Percentiles rank a stretch among this genome's conserved stretches.
Evolutionary conservation across 2,888 invertebrate species (phyloP).

Genomic region (Eupithecia subfuscata): DNA sequence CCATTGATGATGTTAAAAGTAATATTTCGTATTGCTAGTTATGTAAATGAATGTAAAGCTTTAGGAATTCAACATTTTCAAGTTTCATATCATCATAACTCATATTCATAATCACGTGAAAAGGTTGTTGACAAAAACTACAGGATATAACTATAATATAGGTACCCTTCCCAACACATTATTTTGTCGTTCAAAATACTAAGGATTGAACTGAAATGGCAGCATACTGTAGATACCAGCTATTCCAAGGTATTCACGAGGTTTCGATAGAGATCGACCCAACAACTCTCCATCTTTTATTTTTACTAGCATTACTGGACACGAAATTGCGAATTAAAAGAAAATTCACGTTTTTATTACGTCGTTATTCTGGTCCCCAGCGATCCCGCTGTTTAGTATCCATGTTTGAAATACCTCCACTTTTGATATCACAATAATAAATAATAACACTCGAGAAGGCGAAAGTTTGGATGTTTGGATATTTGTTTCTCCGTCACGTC

Average conservation of each 20-base stretch:
- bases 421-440: constrained; percentile 57
- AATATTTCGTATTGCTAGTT: not conserved
- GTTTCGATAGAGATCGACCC: constrained; percentile 55
- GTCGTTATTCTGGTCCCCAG: constrained; percentile 64
- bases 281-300: constrained; percentile 61
- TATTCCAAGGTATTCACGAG: not conserved
- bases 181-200: not conserved
- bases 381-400: constrained; percentile 62
- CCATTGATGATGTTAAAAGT: not conserved
- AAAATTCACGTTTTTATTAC: constrained; percentile 64
- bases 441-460: constrained; percentile 37
- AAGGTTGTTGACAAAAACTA: not conserved
- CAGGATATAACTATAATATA: not conserved
- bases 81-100: not conserved
- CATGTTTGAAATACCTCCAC: constrained; percentile 57
- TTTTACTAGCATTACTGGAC: constrained; percentile 62
- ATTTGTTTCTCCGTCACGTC: not conserved
- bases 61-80: not conserved
- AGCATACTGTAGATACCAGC: not conserved
- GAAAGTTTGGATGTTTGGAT: not conserved
- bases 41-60: not conserved
- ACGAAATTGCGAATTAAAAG: constrained; percentile 70
- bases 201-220: not conserved
- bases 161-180: not conserved
- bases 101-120: not conserved